phyloP scores from a whole-genome alignment of 1,140 invertebrate genomes.

The Plodia interpunctella region DNA sequence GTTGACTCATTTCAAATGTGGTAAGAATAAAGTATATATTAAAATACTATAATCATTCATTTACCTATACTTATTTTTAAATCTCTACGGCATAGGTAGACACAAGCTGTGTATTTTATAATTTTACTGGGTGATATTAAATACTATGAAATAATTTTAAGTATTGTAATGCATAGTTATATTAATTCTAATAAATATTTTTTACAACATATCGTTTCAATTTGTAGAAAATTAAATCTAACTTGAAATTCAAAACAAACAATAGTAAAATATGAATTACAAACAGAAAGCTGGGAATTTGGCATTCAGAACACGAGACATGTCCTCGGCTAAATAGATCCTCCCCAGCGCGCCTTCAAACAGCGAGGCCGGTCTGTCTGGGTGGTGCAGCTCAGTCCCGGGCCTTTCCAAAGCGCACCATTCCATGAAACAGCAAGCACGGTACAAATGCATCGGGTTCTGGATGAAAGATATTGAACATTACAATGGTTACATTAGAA shows the following conservation, averaged over 20 bases:
- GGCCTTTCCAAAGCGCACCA: conserved; percentile 88
- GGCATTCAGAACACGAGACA: conserved; percentile 78
- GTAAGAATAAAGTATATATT: too few relatives aligned
- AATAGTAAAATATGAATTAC: conserved; percentile 29
- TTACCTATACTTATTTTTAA: too few relatives aligned
- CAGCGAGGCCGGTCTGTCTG: conserved; percentile 90
- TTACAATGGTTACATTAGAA: too few relatives aligned
- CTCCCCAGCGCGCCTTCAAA: conserved; percentile 90
- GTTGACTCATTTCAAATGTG: too few relatives aligned
- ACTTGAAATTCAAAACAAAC: too few relatives aligned
- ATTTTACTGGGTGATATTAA: conserved; percentile 29
- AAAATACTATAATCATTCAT: too few relatives aligned
- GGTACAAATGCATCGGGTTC: conserved; percentile 84
- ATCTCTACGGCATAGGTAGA: conserved; percentile 26
- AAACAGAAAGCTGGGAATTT: conserved; percentile 81
- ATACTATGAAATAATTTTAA: conserved; percentile 14
- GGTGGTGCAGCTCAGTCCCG: conserved; percentile 79
- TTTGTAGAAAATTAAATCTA: background rate
- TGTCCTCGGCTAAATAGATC: conserved; percentile 83
- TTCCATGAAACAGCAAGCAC: conserved; percentile 88
- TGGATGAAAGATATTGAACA: conserved; percentile 47
- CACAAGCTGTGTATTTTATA: conserved; percentile 79
- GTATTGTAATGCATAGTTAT: conserved; percentile 3
- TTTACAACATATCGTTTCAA: conserved; percentile 13
- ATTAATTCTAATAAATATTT: conserved; percentile 24